Percentiles rank a stretch among this genome's conserved stretches.
Evolutionary conservation across 2,888 invertebrate species (phyloP).

Genomic region (Meiosimyza decipiens): DNA sequence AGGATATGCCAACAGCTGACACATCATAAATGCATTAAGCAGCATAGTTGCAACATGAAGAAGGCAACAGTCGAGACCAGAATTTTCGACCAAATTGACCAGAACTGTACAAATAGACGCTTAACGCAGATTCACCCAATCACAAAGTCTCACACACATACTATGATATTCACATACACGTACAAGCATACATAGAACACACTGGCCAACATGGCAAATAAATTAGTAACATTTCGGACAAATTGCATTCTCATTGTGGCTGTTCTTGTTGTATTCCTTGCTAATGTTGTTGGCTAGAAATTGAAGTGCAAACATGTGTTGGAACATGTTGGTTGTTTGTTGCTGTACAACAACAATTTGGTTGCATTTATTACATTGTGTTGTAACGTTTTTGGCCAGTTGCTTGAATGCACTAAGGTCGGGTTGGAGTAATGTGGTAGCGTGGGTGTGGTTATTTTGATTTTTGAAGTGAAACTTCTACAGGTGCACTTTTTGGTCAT

Average conservation of each 20-base stretch:
- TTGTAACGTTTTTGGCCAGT: background rate
- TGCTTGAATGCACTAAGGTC: background rate
- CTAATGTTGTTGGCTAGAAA: conserved; percentile 31
- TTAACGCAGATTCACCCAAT: background rate
- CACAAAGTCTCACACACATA: conserved; percentile 21
- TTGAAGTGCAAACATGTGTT: conserved; percentile 44
- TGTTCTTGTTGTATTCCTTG: conserved; percentile 30
- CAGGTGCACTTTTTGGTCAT: too few relatives aligned
- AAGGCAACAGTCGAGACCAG: background rate
- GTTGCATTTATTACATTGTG: conserved; percentile 21
- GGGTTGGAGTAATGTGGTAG: too few relatives aligned
- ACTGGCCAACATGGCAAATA: conserved; percentile 61
- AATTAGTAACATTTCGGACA: conserved; percentile 64
- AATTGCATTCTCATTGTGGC: conserved; percentile 42
- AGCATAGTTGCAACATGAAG: conserved; percentile 11
- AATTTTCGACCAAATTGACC: conserved; percentile 14
- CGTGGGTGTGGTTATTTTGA: too few relatives aligned
- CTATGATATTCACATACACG: background rate
- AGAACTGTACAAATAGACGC: background rate
- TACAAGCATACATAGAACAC: background rate
- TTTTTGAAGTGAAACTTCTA: too few relatives aligned
- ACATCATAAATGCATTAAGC: conserved; percentile 65
- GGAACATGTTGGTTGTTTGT: conserved; percentile 33
- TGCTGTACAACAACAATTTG: background rate
- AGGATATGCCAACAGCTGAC: conserved; percentile 52